Evolutionary conservation across 2,888 invertebrate species (phyloP).

Genomic region (Glomeris marginata): DNA sequence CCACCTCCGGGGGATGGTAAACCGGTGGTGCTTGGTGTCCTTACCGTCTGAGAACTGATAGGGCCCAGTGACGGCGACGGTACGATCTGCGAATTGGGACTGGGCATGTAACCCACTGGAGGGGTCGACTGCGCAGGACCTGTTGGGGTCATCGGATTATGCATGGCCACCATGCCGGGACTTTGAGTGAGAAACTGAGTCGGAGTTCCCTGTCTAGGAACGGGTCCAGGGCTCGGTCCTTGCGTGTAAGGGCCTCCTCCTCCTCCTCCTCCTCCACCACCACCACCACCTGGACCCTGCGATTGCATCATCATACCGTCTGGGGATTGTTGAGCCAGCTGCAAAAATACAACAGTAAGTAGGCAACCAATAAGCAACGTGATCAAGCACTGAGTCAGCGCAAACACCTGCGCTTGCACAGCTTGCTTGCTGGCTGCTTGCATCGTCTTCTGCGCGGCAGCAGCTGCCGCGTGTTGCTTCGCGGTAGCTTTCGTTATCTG

Average conservation of each 20-base stretch:
- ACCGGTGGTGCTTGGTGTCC: constrained; percentile 11
- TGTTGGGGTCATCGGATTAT: constrained; percentile 10
- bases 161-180: constrained; percentile 30
- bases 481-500: constrained; percentile 23
- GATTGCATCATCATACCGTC: constrained; percentile 8
- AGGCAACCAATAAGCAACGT: too few species aligned
- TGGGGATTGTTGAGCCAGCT: too few species aligned
- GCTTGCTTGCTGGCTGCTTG: constrained; percentile 6
- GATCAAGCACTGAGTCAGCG: too few species aligned
- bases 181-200: constrained; percentile 63
- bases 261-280: too few species aligned
- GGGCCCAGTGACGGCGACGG: constrained; percentile 18
- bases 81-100: constrained; percentile 19
- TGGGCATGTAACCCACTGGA: constrained; percentile 16
- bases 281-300: neutral
- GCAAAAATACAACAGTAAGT: too few species aligned
- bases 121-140: neutral
- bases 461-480: constrained; percentile 1
- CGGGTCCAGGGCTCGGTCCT: neutral
- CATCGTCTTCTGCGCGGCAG: constrained; percentile 9
- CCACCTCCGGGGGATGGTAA: constrained; percentile 56
- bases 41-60: constrained; percentile 1
- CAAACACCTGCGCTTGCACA: too few species aligned
- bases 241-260: neutral
- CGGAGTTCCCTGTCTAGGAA: constrained; percentile 47